Evolutionary conservation across 2,888 invertebrate species (phyloP), one percentile per base, ranked within the genome.

Genomic region (Neoascia interrupta): DNA sequence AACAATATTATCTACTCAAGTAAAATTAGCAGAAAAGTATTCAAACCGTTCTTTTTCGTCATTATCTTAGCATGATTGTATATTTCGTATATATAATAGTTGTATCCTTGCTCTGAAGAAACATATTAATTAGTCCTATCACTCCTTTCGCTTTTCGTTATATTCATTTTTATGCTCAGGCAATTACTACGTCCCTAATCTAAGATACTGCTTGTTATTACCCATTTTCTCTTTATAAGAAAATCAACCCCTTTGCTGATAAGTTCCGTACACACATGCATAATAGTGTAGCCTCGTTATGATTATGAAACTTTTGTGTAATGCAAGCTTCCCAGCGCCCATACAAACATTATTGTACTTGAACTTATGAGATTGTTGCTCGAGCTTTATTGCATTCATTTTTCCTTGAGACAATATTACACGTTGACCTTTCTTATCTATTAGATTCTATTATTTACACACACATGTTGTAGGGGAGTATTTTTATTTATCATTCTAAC

Each of bases 371-470:
- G 19, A 51, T 19, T 13, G 11, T 16, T 15, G 15, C n/a, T 39
- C 16, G 4, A 13, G 36, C 23, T 58, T 47, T 15, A 58, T 45
- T 37, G 23, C 26, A n/a, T 28, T n/a, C n/a, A n/a, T n/a, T n/a
- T n/a, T n/a, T n/a, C n/a, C n/a, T n/a, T n/a, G 19, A 19, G 13
- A 4, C 36, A 6, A 4, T 11, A 18, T 39, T 15, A 39, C 15
- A 28, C 51, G 34, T 34, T 63, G 51, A 51, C 63, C 63, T 63
- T 51, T 18, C 51, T 58, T 58, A 28, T 49, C 47, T 28, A 26
- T 11, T 19, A 61, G 13, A 37, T 61, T 61, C 18, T 13, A 0
- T 36, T 45, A 21, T 18, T 5, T 37, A 15, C 3, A 11, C 19
- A 19, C 21, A 41, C 23, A 13, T 21, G 21, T 23, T n/a, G n/a